Evolutionary conservation across 30 jellyfish, hydroid and myxozoan species (phyloP).

Genomic region (Turritopsis rubra): DNA sequence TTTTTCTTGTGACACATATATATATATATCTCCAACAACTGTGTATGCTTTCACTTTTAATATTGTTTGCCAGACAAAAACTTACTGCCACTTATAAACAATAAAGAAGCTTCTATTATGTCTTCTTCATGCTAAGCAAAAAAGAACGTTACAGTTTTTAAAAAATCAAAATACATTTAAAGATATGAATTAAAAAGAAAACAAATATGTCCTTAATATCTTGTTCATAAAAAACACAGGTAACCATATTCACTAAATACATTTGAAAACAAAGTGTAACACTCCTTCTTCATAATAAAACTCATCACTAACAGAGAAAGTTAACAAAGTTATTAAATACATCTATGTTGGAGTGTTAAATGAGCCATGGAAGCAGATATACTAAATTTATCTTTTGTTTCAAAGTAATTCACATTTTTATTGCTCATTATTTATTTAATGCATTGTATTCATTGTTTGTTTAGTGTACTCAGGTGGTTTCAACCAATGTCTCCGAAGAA

Average conservation of each 20-base stretch:
- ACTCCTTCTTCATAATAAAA: neutral
- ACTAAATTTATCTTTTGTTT: conserved; percentile 9
- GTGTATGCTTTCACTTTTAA: neutral
- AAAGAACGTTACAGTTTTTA: neutral
- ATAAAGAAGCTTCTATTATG: no score
- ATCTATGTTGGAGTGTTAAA: neutral
- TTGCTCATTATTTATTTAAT: conserved; percentile 15
- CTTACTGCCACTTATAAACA: neutral
- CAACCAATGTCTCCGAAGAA: neutral
- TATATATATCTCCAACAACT: neutral
- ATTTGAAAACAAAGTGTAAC: neutral
- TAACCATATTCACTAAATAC: conserved; percentile 10
- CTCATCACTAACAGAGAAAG: neutral
- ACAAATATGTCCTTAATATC: neutral
- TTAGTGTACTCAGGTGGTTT: conserved; percentile 12
- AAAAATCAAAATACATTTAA: neutral
- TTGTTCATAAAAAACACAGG: conserved; percentile 15
- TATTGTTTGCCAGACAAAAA: neutral
- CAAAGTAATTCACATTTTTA: conserved; percentile 11
- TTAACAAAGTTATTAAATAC: neutral
- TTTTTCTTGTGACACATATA: neutral
- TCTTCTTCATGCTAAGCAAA: neutral
- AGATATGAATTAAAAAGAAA: neutral
- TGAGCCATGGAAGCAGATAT: conserved; percentile 2
- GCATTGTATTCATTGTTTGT: neutral